phyloP scores from a whole-genome alignment of 2,888 invertebrate species.

The Agrochola lychnidis region DNA sequence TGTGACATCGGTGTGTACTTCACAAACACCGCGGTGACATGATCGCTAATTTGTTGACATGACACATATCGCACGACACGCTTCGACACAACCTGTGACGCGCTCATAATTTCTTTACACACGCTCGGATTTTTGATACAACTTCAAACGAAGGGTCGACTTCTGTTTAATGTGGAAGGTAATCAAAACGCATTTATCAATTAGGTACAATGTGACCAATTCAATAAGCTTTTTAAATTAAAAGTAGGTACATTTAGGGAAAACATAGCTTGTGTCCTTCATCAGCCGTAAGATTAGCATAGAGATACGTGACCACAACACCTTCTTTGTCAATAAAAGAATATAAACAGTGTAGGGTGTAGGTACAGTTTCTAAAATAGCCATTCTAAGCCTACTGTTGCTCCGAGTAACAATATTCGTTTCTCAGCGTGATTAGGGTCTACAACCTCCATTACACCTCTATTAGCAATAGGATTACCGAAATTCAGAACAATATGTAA shows the following conservation, averaged over 20 bases:
- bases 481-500: slow-evolving; percentile 25
- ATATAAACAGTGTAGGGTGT: too few relatives aligned
- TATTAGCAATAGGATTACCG: slow-evolving; percentile 34
- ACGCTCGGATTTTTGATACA: slow-evolving; percentile 7
- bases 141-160: slow-evolving; percentile 26
- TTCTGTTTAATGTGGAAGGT: neutral
- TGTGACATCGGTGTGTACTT: neutral
- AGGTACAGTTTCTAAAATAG: neutral
- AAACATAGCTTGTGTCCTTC: neutral
- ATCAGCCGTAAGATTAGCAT: too few relatives aligned
- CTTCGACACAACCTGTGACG: slow-evolving; percentile 8
- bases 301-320: neutral
- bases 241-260: neutral
- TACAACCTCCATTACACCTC: slow-evolving; percentile 27
- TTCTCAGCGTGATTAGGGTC: neutral
- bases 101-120: slow-evolving; percentile 41
- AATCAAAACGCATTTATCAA: slow-evolving; percentile 14
- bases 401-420: slow-evolving; percentile 2
- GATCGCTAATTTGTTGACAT: slow-evolving; percentile 44
- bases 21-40: neutral
- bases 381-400: neutral
- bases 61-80: slow-evolving; percentile 10
- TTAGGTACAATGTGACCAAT: neutral
- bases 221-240: neutral
- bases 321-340: neutral